Percentiles rank a stretch among this genome's conserved stretches.
phyloP scores from a whole-genome alignment of 30 jellyfish, hydroid and myxozoan species.

The Aurelia aurita complex sp. Pacific region DNA sequence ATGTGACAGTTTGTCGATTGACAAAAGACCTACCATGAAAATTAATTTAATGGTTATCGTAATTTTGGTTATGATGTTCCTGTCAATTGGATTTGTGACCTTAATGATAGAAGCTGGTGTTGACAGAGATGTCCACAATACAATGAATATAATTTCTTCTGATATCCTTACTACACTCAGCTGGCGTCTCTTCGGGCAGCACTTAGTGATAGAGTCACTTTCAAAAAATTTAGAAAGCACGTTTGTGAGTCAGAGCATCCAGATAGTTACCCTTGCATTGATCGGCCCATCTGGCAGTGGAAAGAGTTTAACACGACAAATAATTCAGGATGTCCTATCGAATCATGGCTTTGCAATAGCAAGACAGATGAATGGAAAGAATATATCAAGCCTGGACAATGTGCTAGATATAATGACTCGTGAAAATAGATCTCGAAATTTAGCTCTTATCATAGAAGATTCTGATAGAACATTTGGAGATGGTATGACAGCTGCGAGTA shows the following conservation, averaged over 20 bases:
- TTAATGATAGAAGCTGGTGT: too few relatives aligned
- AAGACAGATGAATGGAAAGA: too few relatives aligned
- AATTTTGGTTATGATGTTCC: too few relatives aligned
- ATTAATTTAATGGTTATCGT: too few relatives aligned
- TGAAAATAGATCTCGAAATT: not conserved
- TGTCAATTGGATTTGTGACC: too few relatives aligned
- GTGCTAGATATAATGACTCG: too few relatives aligned
- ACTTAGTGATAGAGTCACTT: not conserved
- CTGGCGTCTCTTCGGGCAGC: slow-evolving; percentile 39
- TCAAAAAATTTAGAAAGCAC: not conserved
- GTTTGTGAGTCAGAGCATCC: not conserved
- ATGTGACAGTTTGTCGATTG: too few relatives aligned
- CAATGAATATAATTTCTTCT: not conserved
- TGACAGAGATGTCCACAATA: not conserved
- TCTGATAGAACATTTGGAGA: not conserved
- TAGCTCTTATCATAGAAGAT: slow-evolving; percentile 16
- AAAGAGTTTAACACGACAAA: slow-evolving; percentile 32
- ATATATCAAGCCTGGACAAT: too few relatives aligned
- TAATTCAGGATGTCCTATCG: slow-evolving; percentile 5
- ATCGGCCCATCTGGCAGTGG: slow-evolving; percentile 65
- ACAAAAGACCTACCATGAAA: too few relatives aligned
- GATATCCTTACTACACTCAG: not conserved
- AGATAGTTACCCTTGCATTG: slow-evolving; percentile 14
- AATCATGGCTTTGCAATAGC: not conserved
- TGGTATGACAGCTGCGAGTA: not conserved